phyloP scores from a whole-genome alignment of 2,797 vertebrate species.

The Tapera naevia region DNA sequence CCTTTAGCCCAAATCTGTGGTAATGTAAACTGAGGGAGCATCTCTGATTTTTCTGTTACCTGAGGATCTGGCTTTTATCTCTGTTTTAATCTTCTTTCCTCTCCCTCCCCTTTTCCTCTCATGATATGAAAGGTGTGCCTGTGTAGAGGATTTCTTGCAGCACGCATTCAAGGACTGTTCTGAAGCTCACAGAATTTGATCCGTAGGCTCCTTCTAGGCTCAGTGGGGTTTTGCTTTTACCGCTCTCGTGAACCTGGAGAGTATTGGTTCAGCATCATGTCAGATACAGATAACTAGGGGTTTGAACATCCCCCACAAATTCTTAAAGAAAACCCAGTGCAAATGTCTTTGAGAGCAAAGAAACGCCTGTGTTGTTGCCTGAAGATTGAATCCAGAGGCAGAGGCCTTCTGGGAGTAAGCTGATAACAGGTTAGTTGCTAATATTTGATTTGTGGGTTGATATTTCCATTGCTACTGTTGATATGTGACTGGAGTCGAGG shows the following conservation, averaged over 20 bases:
- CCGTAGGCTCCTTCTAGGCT: not conserved
- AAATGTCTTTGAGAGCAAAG: not conserved
- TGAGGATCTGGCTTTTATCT: not conserved
- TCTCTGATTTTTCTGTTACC: constrained; percentile 30
- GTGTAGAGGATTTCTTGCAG: not conserved
- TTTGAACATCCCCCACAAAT: not conserved
- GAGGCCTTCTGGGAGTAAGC: not conserved
- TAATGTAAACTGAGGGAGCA: not conserved
- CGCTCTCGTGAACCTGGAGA: not conserved
- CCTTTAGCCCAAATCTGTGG: not conserved
- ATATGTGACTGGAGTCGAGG: not conserved
- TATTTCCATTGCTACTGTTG: not conserved
- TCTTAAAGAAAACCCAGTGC: not conserved
- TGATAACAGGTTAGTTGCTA: not conserved
- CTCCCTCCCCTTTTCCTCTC: not conserved
- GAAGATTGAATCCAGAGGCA: not conserved
- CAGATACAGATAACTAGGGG: not conserved
- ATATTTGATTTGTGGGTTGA: not conserved
- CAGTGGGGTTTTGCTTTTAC: not conserved
- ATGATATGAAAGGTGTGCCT: not conserved
- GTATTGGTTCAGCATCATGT: not conserved
- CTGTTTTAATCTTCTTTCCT: not conserved
- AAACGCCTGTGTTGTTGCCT: not conserved
- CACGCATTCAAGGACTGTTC: not conserved
- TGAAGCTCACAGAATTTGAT: not conserved